phyloP scores from a whole-genome alignment of 1,140 invertebrate species.

The Brachionus calyciflorus region DNA sequence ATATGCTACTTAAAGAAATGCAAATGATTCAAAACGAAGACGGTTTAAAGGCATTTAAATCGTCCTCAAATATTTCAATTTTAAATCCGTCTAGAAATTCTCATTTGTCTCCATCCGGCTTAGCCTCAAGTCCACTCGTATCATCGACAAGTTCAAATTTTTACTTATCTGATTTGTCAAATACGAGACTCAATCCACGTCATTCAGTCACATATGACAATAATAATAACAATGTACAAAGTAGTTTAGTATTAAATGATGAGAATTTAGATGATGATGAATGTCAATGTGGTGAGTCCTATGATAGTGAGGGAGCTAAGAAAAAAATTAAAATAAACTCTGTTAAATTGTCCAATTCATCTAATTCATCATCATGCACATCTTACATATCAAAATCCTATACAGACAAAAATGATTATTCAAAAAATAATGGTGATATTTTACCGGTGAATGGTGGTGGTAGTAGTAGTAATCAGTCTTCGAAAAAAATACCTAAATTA shows the following conservation, averaged over 20 bases:
- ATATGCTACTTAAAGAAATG: constrained; percentile 46
- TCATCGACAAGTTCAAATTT: constrained; percentile 1
- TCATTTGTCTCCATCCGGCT: background rate
- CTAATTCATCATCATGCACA: constrained; percentile 17
- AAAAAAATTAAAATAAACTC: constrained; percentile 29
- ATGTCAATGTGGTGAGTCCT: constrained; percentile 1
- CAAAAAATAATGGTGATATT: background rate
- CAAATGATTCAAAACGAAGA: constrained; percentile 28
- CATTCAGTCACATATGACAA: background rate
- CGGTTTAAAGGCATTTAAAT: background rate
- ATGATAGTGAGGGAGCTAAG: background rate
- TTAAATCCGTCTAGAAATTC: background rate
- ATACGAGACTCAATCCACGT: background rate
- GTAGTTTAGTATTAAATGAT: background rate
- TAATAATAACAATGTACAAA: constrained; percentile 13
- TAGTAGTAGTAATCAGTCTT: too few species aligned
- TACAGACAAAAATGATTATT: background rate
- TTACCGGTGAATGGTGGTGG: background rate
- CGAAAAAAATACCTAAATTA: constrained; percentile 24
- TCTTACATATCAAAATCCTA: constrained; percentile 25
- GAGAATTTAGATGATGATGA: constrained; percentile 16
- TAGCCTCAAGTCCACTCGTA: background rate
- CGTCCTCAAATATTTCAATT: background rate
- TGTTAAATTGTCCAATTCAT: background rate
- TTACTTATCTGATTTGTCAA: constrained; percentile 23